Conservation (phyloP, 35 echinoderm and acorn worm species). For the Ophiothrix spiculata region DNA sequence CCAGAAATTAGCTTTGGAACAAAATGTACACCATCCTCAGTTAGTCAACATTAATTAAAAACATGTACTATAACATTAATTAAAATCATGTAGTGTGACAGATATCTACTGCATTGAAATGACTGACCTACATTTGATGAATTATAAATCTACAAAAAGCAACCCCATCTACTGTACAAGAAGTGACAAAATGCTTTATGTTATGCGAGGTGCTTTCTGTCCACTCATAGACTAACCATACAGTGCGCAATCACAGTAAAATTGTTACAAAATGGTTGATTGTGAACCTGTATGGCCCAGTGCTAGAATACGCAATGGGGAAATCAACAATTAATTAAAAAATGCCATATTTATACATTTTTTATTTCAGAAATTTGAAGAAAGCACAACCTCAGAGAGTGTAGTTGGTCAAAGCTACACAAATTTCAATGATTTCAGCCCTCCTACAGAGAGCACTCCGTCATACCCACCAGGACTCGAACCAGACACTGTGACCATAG, state of each 20-base stretch:
- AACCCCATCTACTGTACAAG: too few relatives aligned
- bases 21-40: too few relatives aligned
- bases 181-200: too few relatives aligned
- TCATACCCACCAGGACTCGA: constrained; percentile 31
- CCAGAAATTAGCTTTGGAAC: too few relatives aligned
- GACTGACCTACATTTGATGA: too few relatives aligned
- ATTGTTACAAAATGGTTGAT: constrained; percentile 1
- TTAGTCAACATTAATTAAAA: too few relatives aligned
- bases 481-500: constrained; percentile 47
- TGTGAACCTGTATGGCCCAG: not conserved
- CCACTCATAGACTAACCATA: not conserved
- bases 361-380: constrained; percentile 76
- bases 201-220: not conserved
- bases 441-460: constrained; percentile 69
- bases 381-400: constrained; percentile 40
- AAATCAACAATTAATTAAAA: not conserved
- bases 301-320: not conserved
- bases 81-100: too few relatives aligned
- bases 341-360: not conserved
- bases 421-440: constrained; percentile 61
- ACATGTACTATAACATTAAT: too few relatives aligned
- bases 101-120: too few relatives aligned
- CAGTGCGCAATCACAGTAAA: not conserved
- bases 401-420: constrained; percentile 38
- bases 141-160: too few relatives aligned